Conservation (phyloP, 2,113 vertebrate genomes). For the Equus przewalskii region DNA sequence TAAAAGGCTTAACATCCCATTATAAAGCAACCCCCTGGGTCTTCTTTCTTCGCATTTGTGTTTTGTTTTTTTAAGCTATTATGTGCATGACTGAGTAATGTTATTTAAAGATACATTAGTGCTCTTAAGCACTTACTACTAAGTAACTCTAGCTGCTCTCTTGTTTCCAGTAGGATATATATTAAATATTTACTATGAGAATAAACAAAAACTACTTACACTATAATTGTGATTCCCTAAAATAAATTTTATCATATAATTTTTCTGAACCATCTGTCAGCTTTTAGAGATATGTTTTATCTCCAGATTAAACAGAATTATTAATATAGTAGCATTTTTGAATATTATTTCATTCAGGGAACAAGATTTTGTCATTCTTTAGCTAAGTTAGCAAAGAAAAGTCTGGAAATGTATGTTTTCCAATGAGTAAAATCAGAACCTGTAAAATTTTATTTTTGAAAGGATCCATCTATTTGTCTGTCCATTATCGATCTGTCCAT, state of each 20-base stretch:
- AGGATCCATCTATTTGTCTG: background rate
- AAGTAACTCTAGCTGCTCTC: background rate
- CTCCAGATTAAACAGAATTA: background rate
- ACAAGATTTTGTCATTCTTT: background rate
- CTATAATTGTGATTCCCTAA: constrained; percentile 48
- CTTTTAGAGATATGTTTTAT: background rate
- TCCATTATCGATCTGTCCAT: background rate
- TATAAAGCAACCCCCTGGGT: background rate
- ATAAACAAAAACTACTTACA: constrained; percentile 48
- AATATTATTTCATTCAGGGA: constrained; percentile 29
- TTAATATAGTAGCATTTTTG: background rate
- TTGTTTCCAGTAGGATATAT: constrained; percentile 48
- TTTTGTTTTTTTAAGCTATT: constrained; percentile 32
- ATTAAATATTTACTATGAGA: constrained; percentile 76
- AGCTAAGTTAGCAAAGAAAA: background rate
- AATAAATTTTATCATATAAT: constrained; percentile 38
- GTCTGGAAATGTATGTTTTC: background rate
- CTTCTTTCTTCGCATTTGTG: constrained; percentile 14
- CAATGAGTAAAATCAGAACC: background rate
- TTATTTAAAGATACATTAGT: constrained; percentile 70
- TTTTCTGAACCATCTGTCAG: background rate
- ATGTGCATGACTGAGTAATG: background rate
- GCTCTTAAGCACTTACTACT: constrained; percentile 56
- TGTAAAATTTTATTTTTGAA: background rate
- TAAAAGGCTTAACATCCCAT: constrained; percentile 13